Evolutionary conservation across 1,140 invertebrate species (phyloP), one percentile per base, ranked within the genome.

Genomic region (Oppia nitens): DNA sequence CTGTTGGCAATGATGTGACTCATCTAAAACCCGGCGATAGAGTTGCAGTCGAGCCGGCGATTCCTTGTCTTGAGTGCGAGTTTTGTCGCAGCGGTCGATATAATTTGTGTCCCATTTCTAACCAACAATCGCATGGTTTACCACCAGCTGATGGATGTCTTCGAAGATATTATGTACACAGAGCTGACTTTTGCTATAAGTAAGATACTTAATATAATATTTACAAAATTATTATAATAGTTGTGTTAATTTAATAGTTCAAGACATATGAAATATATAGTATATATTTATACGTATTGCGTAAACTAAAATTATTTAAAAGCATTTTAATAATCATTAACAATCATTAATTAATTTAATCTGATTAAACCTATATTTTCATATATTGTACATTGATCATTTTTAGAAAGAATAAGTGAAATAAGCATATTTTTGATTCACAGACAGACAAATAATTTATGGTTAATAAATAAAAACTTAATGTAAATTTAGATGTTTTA

Each of bases 181-280:
- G 85, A 21, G 90, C 90, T 23, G 88, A 94, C 73, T 95, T 93
- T 71, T 94, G 90, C 68, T 90, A 79, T 76, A 91, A 90, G 87
- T 90, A 66, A 67, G 67, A 56, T 23, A 1, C 29, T 59, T 23
- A 20, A 55, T 4, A 17, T 20, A 20, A 6, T 11, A 11, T 59
- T 25, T 59, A 29, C 4, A 11, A 57, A 28, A n/a, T 58, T 11
- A 12, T 47, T 9, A 9, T 40, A 9, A 40, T 40, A 40, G 32
- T 17, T 40, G 6, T 40, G 32, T 9, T 9, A 40, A 40, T 40
- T 40, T 40, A 40, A 17, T 40, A n/a, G n/a, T n/a, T n/a, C n/a
- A n/a, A n/a, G n/a, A n/a, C n/a, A n/a, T n/a, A 55, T 4, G 9
- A 45, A 20, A 6, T 11, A 11, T 59, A 12, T 59, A 29, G 2